phyloP scores from a whole-genome alignment of 2,797 vertebrate genomes.

The Alexandromys oeconomus region DNA sequence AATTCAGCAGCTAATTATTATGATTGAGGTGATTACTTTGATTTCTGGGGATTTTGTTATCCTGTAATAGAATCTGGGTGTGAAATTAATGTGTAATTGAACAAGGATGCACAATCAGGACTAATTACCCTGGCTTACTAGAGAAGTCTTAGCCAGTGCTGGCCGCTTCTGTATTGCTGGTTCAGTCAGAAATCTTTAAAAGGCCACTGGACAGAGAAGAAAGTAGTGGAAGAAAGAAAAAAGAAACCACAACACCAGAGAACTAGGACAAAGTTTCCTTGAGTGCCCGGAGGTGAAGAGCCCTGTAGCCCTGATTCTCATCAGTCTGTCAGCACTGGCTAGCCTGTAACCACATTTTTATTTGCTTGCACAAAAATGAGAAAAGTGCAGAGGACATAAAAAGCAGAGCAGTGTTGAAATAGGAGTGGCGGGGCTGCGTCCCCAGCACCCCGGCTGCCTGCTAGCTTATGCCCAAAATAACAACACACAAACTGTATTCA shows the following conservation, averaged over 20 bases:
- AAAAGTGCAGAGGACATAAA: neutral
- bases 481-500: no score
- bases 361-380: neutral
- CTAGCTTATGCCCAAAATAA: no score
- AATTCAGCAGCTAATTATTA: neutral
- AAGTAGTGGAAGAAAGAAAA: neutral
- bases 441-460: no score
- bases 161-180: neutral
- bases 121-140: neutral
- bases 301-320: neutral
- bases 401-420: neutral
- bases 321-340: neutral
- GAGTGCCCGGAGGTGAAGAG: neutral
- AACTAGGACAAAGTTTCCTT: neutral
- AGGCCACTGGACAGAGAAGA: neutral
- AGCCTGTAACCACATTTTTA: neutral
- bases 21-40: slow-evolving; percentile 16
- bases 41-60: slow-evolving; percentile 14
- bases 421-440: no score
- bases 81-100: slow-evolving; percentile 16
- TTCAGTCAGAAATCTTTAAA: neutral
- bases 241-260: neutral
- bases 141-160: neutral
- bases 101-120: neutral
- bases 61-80: neutral